These are phyloP conservation scores for Sturnus vulgaris DNA, from an alignment of 2,113 vertebrate genomes.

Conservation along the genomic window DNA sequence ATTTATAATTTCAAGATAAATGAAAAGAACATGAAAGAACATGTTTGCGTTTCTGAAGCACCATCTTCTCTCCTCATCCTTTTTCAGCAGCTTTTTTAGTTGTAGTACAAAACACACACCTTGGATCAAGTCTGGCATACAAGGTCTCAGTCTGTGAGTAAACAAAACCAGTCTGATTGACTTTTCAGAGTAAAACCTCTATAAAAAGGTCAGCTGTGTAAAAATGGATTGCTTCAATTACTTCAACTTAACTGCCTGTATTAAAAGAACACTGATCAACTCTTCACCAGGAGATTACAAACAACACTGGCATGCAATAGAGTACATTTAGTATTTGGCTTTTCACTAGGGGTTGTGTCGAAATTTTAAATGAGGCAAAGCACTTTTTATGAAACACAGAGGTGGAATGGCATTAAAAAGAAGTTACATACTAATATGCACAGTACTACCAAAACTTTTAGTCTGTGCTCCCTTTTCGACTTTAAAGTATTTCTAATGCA, in stretches of 20 bases:
- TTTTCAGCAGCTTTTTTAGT: not conserved
- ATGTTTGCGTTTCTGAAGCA: not conserved
- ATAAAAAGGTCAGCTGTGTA: not conserved
- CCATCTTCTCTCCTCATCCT: not conserved
- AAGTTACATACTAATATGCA: not conserved
- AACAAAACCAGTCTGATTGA: not conserved
- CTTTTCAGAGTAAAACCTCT: not conserved
- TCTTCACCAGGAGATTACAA: not conserved
- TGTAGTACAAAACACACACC: not conserved
- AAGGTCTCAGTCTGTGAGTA: not conserved
- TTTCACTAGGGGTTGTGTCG: not conserved
- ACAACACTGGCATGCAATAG: not conserved
- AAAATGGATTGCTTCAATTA: not conserved
- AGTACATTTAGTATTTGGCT: not conserved
- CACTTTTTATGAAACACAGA: not conserved
- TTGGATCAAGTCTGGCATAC: constrained; percentile 13
- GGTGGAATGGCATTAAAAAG: not conserved
- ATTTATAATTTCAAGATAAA: constrained; percentile 24
- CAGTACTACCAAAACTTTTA: not conserved
- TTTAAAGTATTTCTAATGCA: not conserved
- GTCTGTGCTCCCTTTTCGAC: not conserved
- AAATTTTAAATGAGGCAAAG: not conserved
- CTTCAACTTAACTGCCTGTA: not conserved
- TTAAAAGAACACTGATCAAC: not conserved
- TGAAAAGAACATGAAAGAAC: not conserved